A percentile compares a stretch with the other conserved stretches of the same genome.
These are phyloP conservation scores for Coilia nasus DNA, from an alignment of 2,797 vertebrate genomes.

Conservation along the genomic window DNA sequence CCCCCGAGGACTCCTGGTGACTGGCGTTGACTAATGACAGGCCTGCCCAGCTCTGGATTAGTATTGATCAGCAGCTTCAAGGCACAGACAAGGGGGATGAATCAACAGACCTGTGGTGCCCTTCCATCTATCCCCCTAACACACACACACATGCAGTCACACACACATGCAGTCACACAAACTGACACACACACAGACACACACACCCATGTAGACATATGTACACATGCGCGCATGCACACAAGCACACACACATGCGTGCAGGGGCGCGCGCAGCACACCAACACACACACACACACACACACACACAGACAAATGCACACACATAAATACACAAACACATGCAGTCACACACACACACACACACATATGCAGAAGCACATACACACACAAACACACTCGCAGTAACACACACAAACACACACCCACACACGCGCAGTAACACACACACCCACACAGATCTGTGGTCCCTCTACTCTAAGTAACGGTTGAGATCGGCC, in stretches of 20 bases:
- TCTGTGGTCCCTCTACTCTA: neutral
- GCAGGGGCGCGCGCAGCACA: too few species aligned
- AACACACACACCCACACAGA: too few species aligned
- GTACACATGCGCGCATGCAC: conserved; percentile 32
- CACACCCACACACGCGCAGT: neutral
- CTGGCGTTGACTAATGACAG: conserved; percentile 64
- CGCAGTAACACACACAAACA: neutral
- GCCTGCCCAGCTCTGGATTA: conserved; percentile 53
- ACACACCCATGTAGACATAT: neutral
- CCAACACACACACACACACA: neutral
- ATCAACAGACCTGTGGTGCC: conserved; percentile 45
- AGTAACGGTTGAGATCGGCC: conserved; percentile 26
- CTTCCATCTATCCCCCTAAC: conserved; percentile 39
- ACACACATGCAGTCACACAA: neutral
- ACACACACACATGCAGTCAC: neutral
- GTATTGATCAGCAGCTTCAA: conserved; percentile 64
- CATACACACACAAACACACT: neutral
- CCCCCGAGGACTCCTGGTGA: conserved; percentile 24
- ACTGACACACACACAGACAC: neutral
- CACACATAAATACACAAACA: neutral
- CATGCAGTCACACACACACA: too few species aligned
- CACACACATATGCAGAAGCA: neutral
- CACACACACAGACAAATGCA: neutral
- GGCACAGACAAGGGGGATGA: conserved; percentile 54
- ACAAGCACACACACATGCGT: neutral